Evolutionary conservation across 23 tunicate genomes (phyloP), one percentile per base, ranked within the genome.

Genomic region (Styela clava): DNA sequence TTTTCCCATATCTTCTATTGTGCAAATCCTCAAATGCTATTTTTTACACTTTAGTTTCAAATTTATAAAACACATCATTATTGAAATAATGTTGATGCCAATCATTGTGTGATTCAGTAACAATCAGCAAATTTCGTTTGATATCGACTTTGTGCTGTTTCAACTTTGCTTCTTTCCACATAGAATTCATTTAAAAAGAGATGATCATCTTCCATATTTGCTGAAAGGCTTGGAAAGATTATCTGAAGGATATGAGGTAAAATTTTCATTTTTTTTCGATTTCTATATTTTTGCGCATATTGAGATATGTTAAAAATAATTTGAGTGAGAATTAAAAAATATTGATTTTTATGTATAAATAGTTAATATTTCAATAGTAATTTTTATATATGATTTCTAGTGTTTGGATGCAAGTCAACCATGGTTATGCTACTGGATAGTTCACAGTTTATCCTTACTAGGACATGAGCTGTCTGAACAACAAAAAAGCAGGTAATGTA

Each of bases 361-460:
- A n/a, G n/a, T n/a, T n/a, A n/a, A n/a, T n/a, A n/a, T n/a, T n/a
- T n/a, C n/a, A n/a, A n/a, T n/a, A n/a, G n/a, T n/a, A n/a, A n/a
- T n/a, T n/a, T n/a, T n/a, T n/a, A n/a, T n/a, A n/a, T n/a, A n/a
- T n/a, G n/a, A n/a, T n/a, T n/a, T n/a, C n/a, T 65, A 93, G 98
- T 93, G 98, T 64, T 73, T 93, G 33, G 98, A 93, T 74, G 93
- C 98, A 23, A 93, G 98, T 74, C 68, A 85, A 74, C 98, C 98
- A 5, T 93, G 98, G 98, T 51, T 93, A 3, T 93, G 98, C 80
- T 93, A 93, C 64, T 93, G 98, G 98, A 93, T 93, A 2, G 87
- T 93, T 71, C 98, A 93, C 83, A 87, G 93, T 70, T 77, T 93
- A 24, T 63, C 80, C 12, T 63, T 93, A 33, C 62, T 93, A 61